phyloP scores from a whole-genome alignment of 2,797 vertebrate genomes.

The Eremophila alpestris region DNA sequence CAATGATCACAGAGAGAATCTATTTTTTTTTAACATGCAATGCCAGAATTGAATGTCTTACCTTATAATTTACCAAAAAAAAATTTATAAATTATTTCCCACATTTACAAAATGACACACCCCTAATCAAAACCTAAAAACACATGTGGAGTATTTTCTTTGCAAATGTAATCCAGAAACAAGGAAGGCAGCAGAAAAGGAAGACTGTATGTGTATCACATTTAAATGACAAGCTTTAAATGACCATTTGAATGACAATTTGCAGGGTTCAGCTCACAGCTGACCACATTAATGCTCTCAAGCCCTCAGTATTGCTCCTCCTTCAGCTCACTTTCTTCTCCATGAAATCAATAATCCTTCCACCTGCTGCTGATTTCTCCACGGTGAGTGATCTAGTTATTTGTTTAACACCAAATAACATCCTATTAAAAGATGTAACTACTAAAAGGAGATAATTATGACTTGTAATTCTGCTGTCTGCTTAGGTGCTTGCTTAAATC shows the following conservation, averaged over 20 bases:
- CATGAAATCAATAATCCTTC: not conserved
- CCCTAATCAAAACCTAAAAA: not conserved
- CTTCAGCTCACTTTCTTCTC: not conserved
- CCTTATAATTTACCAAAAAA: not conserved
- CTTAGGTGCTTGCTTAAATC: not conserved
- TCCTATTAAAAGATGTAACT: not conserved
- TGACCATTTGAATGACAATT: not conserved
- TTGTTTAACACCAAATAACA: not conserved
- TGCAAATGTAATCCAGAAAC: not conserved
- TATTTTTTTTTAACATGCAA: not conserved
- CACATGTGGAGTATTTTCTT: not conserved
- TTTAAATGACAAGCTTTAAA: not conserved
- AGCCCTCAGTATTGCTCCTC: not conserved
- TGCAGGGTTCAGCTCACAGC: not conserved
- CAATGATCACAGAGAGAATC: not conserved
- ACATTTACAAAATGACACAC: not conserved
- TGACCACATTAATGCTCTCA: not conserved
- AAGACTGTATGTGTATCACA: rapidly evolving
- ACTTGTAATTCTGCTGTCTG: not conserved
- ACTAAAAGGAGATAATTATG: not conserved
- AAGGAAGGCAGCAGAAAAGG: not conserved
- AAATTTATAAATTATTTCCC: not conserved
- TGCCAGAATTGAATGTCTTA: not conserved
- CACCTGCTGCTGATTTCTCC: not conserved
- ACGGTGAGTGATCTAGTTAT: not conserved